Evolutionary conservation across 2,888 invertebrate genomes (phyloP), one percentile per base, ranked within the genome.

Genomic region (Cataglyphis albicans): DNA sequence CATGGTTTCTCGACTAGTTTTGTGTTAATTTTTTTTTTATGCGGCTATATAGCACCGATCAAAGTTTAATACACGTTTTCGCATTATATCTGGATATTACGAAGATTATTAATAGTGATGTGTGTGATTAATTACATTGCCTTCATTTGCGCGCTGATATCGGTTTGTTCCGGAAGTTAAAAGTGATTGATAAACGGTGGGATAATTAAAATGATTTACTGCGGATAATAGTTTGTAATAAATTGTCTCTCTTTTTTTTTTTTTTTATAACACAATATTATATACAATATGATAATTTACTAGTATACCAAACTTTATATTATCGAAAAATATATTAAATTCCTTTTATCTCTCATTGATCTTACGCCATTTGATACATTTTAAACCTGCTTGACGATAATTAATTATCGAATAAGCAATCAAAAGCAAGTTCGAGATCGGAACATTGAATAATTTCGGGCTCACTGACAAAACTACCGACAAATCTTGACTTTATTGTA

Each of bases 61-160:
- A 18, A 18, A 55, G 38, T n/a, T 12, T 59, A 44, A 78, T 67
- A 44, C 44, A 68, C n/a, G 41, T 57, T 59, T 59, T 68, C 59
- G 18, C 44, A 18, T 44, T 78, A 32, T 68, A 35, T 65, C 38
- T 76, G 3, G 25, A 25, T 55, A 55, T 67, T 21, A 32, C 15
- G 44, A 25, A 68, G 59, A 59, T n/a, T 59, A n/a, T 78, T 78
- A 78, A 68, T 41, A 44, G 18, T 10, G 57, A 5, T 61, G 59
- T 25, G 10, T 6, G 18, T 80, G 78, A 80, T 80, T 80, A 80
- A 80, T 80, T 68, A 61, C 25, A 18, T 44, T 12, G 70, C 59
- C 55, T 57, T 67, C 29, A 61, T 32, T 70, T 25, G 44, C 59
- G 18, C 21, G 25, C 59, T 61, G 59, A 80, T 68, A 80, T 29